Conservation (phyloP, 92 coral and sea anemone genomes). For the Actinernus sp. region DNA sequence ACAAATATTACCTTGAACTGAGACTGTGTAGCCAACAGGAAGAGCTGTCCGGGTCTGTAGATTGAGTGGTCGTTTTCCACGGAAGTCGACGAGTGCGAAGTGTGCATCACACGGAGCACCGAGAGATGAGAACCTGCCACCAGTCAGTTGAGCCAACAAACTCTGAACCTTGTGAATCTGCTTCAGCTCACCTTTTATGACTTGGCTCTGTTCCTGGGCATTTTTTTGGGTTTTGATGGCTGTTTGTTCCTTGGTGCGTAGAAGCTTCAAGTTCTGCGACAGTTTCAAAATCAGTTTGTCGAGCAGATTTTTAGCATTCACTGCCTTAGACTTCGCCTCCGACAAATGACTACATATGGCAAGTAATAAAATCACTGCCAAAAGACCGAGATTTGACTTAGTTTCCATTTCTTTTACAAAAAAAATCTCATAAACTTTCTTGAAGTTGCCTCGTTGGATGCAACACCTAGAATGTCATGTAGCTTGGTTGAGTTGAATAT, state of each 20-base stretch:
- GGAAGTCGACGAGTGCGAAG: background rate
- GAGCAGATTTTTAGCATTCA: background rate
- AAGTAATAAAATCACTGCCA: too few relatives aligned
- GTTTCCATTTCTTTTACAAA: too few relatives aligned
- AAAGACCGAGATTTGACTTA: too few relatives aligned
- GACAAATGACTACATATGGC: too few relatives aligned
- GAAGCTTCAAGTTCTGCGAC: background rate
- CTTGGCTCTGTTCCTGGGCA: background rate
- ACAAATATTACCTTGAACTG: background rate
- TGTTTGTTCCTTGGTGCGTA: background rate
- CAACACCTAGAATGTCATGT: too few relatives aligned
- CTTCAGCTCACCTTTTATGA: background rate
- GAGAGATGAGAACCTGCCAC: background rate
- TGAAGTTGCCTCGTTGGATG: too few relatives aligned
- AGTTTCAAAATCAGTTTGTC: background rate
- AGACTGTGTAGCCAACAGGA: background rate
- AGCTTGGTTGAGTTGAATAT: too few relatives aligned
- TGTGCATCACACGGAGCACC: constrained; percentile 1
- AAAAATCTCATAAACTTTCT: too few relatives aligned
- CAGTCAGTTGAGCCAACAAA: background rate
- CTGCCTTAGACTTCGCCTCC: too few relatives aligned
- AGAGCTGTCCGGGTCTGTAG: background rate
- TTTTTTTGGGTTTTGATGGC: background rate
- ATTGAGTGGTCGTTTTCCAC: background rate
- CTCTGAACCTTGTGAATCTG: background rate